Evolutionary conservation across 2,113 vertebrate species (phyloP).

Genomic region (Dendropsophus ebraccatus): DNA sequence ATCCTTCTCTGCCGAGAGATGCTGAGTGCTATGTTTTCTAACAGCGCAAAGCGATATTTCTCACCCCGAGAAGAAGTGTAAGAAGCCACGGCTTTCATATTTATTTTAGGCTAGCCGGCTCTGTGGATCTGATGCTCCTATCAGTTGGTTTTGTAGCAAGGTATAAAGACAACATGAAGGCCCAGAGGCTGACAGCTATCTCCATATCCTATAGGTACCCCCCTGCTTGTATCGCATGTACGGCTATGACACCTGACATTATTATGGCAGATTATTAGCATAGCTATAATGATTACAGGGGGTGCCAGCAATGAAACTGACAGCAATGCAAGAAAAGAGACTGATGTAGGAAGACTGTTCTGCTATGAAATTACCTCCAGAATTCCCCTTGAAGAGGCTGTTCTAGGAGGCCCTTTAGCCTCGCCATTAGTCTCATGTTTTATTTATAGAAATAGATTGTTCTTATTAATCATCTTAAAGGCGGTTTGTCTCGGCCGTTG

Average conservation of each 20-base stretch:
- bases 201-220: background rate
- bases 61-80: background rate
- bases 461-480: too few relatives aligned
- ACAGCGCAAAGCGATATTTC: slow-evolving; percentile 2
- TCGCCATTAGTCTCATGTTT: background rate
- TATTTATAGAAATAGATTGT: too few relatives aligned
- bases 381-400: background rate
- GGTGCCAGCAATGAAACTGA: background rate
- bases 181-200: background rate
- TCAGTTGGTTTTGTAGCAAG: background rate
- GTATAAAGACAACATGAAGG: background rate
- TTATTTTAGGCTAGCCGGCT: background rate
- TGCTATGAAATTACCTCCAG: background rate
- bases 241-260: background rate
- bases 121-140: background rate
- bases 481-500: too few relatives aligned
- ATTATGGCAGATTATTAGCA: background rate
- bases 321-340: background rate
- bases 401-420: background rate
- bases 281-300: background rate
- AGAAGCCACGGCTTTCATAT: background rate
- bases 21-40: slow-evolving; percentile 27
- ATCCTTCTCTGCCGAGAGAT: slow-evolving; percentile 18
- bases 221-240: background rate
- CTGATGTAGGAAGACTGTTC: background rate